Evolutionary conservation across 2,888 invertebrate species (phyloP).

Genomic region (Apeira syringaria): DNA sequence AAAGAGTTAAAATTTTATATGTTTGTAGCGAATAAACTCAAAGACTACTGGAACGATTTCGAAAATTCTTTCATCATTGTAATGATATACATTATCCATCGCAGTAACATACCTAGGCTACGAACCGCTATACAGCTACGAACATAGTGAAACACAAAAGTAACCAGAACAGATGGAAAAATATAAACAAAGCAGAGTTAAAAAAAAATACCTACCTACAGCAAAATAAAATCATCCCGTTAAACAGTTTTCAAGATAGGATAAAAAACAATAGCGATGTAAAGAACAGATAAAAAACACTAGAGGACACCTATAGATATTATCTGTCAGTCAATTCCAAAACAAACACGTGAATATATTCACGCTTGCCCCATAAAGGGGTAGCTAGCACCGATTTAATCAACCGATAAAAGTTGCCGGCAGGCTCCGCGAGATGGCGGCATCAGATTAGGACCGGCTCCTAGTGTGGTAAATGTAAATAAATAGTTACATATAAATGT

Average conservation of each 20-base stretch:
- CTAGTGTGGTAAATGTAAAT: slow-evolving; percentile 26
- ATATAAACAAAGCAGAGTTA: too few species aligned
- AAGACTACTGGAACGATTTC: too few species aligned
- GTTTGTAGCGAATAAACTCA: too few species aligned
- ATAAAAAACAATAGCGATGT: slow-evolving; percentile 33
- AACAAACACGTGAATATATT: slow-evolving; percentile 60
- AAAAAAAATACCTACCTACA: too few species aligned
- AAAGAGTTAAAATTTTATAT: too few species aligned
- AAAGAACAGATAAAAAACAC: slow-evolving; percentile 38
- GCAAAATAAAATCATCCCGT: too few species aligned
- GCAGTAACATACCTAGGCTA: too few species aligned
- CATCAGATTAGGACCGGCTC: slow-evolving; percentile 49
- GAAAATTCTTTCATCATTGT: too few species aligned
- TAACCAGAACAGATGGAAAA: too few species aligned
- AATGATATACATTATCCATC: too few species aligned
- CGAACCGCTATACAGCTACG: too few species aligned
- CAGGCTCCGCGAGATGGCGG: slow-evolving; percentile 61
- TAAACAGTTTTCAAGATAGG: slow-evolving; percentile 4
- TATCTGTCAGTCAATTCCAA: slow-evolving; percentile 52
- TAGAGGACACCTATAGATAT: slow-evolving; percentile 47
- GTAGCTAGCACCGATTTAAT: slow-evolving; percentile 74
- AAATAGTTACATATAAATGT: slow-evolving; percentile 17
- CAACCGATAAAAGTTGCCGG: slow-evolving; percentile 72
- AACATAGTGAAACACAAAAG: too few species aligned
- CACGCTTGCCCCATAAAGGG: slow-evolving; percentile 63